Evolutionary conservation across 2,888 invertebrate species (phyloP), one percentile per base, ranked within the genome.

Genomic region (Trachelus troglodyta): DNA sequence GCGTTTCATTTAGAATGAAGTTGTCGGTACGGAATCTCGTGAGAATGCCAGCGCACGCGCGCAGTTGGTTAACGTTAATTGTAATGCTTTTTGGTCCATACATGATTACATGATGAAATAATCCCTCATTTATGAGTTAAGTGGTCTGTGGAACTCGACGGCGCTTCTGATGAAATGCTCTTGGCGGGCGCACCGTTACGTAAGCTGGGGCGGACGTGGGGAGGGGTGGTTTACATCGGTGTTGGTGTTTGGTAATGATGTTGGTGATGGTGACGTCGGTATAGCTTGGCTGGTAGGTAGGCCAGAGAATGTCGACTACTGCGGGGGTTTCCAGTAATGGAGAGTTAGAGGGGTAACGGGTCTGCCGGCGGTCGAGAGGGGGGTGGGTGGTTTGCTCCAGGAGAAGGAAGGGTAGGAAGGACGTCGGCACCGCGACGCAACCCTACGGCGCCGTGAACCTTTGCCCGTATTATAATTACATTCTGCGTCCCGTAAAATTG

Each of bases 51-150:
- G 71, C 71, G 74, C 74, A 30, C 34, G 33, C 77, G 84, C 82
- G 85, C 83, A 89, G 86, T 89, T 89, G 87, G 87, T 89, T 89
- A 87, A 87, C 89, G 88, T 90, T 90, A 90, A 90, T 90, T 90
- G 89, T 89, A 89, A 90, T 90, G 90, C 88, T 90, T 89, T 89
- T 89, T 89, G 87, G 88, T 85, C 89, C 90, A 89, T 90, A 88
- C 88, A 86, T 86, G 90, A 89, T 89, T 89, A 88, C 89, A 89
- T 87, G 89, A 89, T 90, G 89, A 89, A 90, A 90, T 90, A 90
- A 90, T 90, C 88, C 88, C 87, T 90, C 90, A 89, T 90, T 91
- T 90, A 90, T 89, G 89, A 89, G 89, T 88, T 89, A 90, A 91
- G 90, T 90, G 89, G 90, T 90, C 90, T 90, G 89, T 89, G 88